A percentile compares a stretch with the other conserved stretches of the same genome.
These are phyloP conservation scores for Melanotaenia trifasciata DNA, from an alignment of 2,797 vertebrate genomes.

Conservation along the genomic window DNA sequence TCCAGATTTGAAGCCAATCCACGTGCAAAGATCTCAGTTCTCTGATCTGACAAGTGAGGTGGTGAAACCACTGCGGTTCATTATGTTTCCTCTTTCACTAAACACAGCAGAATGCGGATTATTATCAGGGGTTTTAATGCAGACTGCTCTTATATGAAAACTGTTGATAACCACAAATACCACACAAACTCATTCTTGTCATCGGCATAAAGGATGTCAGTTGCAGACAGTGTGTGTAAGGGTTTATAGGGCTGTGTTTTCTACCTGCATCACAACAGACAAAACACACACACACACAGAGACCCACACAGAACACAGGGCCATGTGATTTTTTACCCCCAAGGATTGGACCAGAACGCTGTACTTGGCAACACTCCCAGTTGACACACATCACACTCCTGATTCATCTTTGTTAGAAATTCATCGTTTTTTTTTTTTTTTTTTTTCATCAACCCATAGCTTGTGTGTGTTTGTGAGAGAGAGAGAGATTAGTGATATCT, in stretches of 20 bases:
- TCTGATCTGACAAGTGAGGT: background rate
- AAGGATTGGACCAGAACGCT: conserved; percentile 57
- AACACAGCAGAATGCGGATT: conserved; percentile 23
- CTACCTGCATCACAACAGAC: conserved; percentile 39
- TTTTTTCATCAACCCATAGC: conserved; percentile 19
- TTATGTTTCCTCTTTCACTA: conserved; percentile 9
- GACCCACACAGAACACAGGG: conserved; percentile 22
- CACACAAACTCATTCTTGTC: background rate
- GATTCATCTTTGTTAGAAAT: conserved; percentile 77
- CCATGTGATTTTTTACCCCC: conserved; percentile 49
- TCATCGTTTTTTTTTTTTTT: conserved; percentile 56
- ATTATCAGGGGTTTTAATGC: conserved; percentile 11
- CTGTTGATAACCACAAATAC: conserved; percentile 26
- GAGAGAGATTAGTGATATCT: conserved; percentile 61
- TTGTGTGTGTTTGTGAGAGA: conserved; percentile 1
- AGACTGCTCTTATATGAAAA: background rate
- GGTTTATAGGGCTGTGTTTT: conserved; percentile 9
- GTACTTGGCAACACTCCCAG: conserved; percentile 68
- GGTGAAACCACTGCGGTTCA: background rate
- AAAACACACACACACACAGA: conserved; percentile 23
- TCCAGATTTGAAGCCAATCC: conserved; percentile 18
- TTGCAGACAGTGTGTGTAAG: background rate
- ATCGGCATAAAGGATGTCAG: conserved; percentile 1
- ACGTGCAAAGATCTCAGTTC: background rate
- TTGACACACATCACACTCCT: conserved; percentile 58